Evolutionary conservation across 2,888 invertebrate species (phyloP).

Genomic region (Amiota minor): DNA sequence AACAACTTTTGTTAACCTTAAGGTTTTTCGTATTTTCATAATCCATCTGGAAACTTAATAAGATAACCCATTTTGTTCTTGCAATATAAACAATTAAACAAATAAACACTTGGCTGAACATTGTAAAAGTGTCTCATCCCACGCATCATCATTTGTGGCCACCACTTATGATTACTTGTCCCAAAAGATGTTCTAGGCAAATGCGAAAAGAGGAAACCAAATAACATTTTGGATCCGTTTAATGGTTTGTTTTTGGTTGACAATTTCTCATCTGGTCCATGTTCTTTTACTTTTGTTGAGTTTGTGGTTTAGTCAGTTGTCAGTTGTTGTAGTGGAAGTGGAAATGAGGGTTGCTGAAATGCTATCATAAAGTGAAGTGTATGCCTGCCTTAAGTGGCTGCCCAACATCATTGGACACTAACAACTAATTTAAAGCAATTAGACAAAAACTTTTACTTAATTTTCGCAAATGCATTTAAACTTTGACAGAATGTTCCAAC

Average conservation of each 20-base stretch:
- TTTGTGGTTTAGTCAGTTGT: conserved; percentile 48
- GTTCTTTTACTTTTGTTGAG: conserved; percentile 58
- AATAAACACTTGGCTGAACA: background rate
- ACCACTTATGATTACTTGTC: background rate
- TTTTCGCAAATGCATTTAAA: conserved; percentile 48
- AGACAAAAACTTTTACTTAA: conserved; percentile 58
- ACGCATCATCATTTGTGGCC: background rate
- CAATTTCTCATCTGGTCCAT: conserved; percentile 53
- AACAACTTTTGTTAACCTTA: too few species aligned
- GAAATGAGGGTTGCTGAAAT: conserved; percentile 12
- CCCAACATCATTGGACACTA: conserved; percentile 48
- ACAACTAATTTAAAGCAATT: conserved; percentile 70
- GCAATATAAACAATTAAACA: background rate
- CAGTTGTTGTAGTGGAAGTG: conserved; percentile 1
- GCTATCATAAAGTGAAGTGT: background rate
- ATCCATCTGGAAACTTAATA: too few species aligned
- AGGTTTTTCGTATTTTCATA: too few species aligned
- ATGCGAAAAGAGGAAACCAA: conserved; percentile 6
- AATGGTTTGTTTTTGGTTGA: conserved; percentile 69
- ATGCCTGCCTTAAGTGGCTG: conserved; percentile 39
- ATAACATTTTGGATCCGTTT: conserved; percentile 61
- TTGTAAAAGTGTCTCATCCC: too few species aligned
- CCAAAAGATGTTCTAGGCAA: background rate
- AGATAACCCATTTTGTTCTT: too few species aligned
- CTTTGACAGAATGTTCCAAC: conserved; percentile 48